Base-by-base conservation (phyloP, 2,797 vertebrate genomes). In the Anguilla megastoma region DNA sequence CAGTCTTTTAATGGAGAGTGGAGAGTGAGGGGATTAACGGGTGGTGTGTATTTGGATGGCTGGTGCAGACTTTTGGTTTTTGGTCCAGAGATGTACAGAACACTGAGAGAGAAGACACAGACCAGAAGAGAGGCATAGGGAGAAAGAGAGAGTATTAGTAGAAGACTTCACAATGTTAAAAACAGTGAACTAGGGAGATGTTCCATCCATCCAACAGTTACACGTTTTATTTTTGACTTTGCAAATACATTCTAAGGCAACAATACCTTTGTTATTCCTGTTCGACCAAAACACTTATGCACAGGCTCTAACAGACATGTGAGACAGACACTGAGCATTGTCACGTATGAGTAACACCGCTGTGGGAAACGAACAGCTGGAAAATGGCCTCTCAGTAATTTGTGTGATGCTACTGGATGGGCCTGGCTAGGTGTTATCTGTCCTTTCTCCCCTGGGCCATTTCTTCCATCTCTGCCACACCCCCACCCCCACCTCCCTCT, bases 21-120 rank as follows among this genome's bases (percentile, higher is more conserved):
- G 56, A 56, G 45, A 21, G 41, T 45, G 87, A 79, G 60, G 48
- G 87, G 89, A 88, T 88, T 88, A 85, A 71, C 36, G 5, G 79
- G 60, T 52, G 85, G 56, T 84, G 41, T 52, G 74, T 24, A 9
- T 69, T 18, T 41, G 21, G 24, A 33, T 27, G 71, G 16, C 60
- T 27, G 69, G 21, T 56, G 45, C 83, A n/a, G 4, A 48, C 45
- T 52, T 63, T 82, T 60, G 30, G 41, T 36, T 14, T 36, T 36
- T 33, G 30, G 14, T 79, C 74, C 36, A 79, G 74, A 79, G 33
- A 41, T 41, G 74, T 41, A 10, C 12, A 79, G 79, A 45, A 50
- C 41, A 76, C n/a, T 36, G 1, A 76, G 86, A n/a, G n/a, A 50
- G n/a, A 41, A 14, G 16, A 9, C 5, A 8, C 1, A 21, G 24